phyloP scores from a whole-genome alignment of 92 coral and sea anemone species.

The Palythoa grandiflora region DNA sequence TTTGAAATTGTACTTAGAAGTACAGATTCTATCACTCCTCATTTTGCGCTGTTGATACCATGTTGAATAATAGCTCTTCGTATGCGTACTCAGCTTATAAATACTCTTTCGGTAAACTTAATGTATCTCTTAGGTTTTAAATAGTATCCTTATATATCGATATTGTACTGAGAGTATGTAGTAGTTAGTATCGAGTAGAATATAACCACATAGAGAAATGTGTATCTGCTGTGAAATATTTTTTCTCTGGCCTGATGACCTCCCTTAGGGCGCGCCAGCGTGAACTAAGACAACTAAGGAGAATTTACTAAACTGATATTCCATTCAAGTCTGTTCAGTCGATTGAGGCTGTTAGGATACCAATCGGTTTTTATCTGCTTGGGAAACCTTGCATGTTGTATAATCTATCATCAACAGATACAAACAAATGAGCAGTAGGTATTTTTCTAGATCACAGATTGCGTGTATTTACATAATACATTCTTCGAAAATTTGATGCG shows the following conservation, averaged over 20 bases:
- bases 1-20: background rate
- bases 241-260: background rate
- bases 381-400: constrained; percentile 30
- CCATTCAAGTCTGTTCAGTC: constrained; percentile 15
- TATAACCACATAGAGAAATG: background rate
- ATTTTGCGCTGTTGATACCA: background rate
- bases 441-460: background rate
- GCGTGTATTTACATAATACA: background rate
- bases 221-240: background rate
- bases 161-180: background rate
- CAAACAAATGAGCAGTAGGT: constrained; percentile 8
- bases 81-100: background rate
- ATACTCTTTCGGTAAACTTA: background rate
- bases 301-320: constrained; percentile 4
- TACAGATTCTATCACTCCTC: background rate
- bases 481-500: background rate
- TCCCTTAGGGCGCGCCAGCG: constrained; percentile 15
- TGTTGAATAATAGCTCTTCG: background rate
- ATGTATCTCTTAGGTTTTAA: background rate
- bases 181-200: background rate
- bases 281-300: background rate
- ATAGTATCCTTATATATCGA: too few relatives aligned
- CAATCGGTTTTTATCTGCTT: constrained; percentile 1
- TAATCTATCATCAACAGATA: background rate
- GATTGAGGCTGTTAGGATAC: background rate